These are phyloP conservation scores for Tigriopus californicus DNA, from an alignment of 2,888 invertebrate genomes.

Conservation along the genomic window DNA sequence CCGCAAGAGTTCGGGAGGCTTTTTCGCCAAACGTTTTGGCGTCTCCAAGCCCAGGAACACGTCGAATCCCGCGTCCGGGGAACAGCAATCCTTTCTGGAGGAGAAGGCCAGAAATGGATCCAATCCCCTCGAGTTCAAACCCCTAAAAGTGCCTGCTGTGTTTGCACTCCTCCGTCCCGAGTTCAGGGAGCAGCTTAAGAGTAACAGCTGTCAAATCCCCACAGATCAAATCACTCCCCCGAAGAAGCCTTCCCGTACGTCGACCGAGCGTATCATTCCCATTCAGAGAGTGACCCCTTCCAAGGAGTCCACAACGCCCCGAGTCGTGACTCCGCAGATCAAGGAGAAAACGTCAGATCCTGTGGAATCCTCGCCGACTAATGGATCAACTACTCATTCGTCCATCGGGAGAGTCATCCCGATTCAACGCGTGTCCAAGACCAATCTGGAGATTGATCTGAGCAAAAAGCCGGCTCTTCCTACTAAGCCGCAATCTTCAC, in stretches of 20 bases:
- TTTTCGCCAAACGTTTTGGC: background rate
- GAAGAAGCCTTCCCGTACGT: background rate
- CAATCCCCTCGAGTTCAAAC: constrained; percentile 4
- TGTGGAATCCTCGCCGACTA: background rate
- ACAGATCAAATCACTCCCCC: background rate
- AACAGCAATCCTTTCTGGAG: background rate
- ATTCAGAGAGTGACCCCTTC: background rate
- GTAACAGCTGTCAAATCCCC: constrained; percentile 5
- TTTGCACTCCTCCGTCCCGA: constrained; percentile 63
- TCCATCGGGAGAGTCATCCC: background rate
- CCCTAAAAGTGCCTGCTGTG: constrained; percentile 45
- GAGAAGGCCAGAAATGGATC: background rate
- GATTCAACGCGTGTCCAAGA: background rate
- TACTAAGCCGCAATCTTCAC: background rate
- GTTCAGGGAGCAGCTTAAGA: constrained; percentile 52
- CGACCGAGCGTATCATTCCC: constrained; percentile 8
- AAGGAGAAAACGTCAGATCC: background rate
- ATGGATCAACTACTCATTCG: background rate
- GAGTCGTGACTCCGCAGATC: too few species aligned
- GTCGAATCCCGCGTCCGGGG: background rate
- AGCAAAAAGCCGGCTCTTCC: background rate
- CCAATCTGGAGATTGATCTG: background rate
- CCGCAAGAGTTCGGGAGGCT: background rate
- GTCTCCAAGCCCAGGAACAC: constrained; percentile 1
- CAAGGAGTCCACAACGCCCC: background rate